These are phyloP conservation scores for Stenoptilia bipunctidactyla DNA, from an alignment of 2,888 invertebrate species.

Conservation along the genomic window DNA sequence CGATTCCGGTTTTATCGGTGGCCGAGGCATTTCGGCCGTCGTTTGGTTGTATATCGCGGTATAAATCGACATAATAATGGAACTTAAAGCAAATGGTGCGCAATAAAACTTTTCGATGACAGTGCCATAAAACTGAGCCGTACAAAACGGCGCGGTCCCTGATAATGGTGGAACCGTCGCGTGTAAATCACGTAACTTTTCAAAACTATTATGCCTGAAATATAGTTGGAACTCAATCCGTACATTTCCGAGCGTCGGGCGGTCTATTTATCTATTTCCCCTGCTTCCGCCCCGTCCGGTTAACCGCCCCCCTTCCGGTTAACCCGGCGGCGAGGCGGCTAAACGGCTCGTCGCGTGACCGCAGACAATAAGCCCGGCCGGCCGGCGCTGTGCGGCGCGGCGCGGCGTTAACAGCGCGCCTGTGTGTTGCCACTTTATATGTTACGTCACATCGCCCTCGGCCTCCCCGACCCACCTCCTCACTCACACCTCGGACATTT, in stretches of 20 bases:
- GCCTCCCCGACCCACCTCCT: constrained; percentile 12
- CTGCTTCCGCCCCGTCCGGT: constrained; percentile 70
- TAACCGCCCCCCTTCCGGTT: constrained; percentile 71
- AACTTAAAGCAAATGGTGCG: constrained; percentile 39
- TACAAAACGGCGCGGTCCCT: constrained; percentile 41
- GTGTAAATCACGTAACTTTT: constrained; percentile 68
- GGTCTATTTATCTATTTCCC: constrained; percentile 72
- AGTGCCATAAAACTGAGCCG: constrained; percentile 49
- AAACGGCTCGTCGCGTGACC: constrained; percentile 72
- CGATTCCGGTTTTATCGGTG: constrained; percentile 23
- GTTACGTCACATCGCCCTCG: constrained; percentile 25
- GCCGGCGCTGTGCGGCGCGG: too few relatives aligned
- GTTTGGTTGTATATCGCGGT: constrained; percentile 20
- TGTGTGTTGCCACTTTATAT: constrained; percentile 66
- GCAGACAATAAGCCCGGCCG: constrained; percentile 69
- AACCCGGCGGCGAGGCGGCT: constrained; percentile 67
- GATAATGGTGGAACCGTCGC: constrained; percentile 62
- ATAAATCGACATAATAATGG: constrained; percentile 38
- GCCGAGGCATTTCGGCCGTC: constrained; percentile 20
- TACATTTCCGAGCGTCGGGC: constrained; percentile 69
- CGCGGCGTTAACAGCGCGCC: constrained; percentile 70
- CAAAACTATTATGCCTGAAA: constrained; percentile 69
- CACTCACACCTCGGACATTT: too few relatives aligned
- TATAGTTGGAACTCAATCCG: constrained; percentile 70
- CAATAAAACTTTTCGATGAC: constrained; percentile 51